phyloP scores from a whole-genome alignment of 2,888 invertebrate genomes.

The Oasisia sp. region DNA sequence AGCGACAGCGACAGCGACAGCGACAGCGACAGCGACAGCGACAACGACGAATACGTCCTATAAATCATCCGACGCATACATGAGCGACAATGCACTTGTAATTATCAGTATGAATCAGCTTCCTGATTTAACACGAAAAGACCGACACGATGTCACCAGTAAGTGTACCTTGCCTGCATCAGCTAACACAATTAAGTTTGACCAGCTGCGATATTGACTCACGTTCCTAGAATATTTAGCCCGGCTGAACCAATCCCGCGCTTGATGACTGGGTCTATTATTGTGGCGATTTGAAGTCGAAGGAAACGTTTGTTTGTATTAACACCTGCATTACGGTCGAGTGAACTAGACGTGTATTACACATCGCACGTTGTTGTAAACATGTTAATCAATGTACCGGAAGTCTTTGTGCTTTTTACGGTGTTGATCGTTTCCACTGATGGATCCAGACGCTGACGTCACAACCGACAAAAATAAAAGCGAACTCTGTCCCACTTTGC shows the following conservation, averaged over 20 bases:
- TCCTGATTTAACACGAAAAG: not conserved
- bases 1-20: no score
- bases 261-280: not conserved
- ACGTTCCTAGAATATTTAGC: not conserved
- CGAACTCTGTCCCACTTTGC: no score
- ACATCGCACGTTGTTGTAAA: not conserved
- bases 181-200: not conserved
- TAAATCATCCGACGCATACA: no score
- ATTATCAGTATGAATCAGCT: no score
- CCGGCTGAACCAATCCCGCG: not conserved
- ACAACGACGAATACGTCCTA: no score
- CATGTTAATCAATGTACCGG: not conserved
- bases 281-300: not conserved
- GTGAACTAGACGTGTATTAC: not conserved
- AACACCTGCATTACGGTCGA: not conserved
- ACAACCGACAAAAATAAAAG: no score
- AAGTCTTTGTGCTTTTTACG: not conserved
- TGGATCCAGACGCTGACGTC: no score
- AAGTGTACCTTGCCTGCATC: not conserved
- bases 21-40: no score
- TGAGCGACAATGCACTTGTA: no score
- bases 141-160: not conserved
- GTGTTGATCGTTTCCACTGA: not conserved
- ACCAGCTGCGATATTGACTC: not conserved
- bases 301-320: not conserved